phyloP scores from a whole-genome alignment of 2,113 vertebrate species.

The Strix aluco region DNA sequence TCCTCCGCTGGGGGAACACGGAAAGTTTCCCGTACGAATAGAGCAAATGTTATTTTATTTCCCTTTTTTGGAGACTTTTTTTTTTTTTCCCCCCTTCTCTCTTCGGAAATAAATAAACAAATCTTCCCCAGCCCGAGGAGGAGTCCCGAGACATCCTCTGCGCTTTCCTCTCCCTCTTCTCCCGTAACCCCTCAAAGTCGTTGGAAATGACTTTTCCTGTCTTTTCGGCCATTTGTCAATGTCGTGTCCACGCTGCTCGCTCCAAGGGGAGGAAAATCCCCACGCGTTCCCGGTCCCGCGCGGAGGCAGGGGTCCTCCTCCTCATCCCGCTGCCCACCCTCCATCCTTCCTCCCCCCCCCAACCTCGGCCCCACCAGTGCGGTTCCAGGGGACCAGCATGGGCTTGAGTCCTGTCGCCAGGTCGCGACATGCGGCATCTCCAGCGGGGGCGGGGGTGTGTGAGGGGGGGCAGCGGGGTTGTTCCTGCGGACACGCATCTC shows the following conservation, averaged over 20 bases:
- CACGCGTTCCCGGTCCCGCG: neutral
- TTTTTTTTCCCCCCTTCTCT: no score
- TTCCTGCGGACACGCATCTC: no score
- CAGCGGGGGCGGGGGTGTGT: neutral
- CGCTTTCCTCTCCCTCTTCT: slow-evolving; percentile 23
- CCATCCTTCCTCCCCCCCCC: no score
- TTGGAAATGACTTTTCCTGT: slow-evolving; percentile 80
- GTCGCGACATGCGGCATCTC: neutral
- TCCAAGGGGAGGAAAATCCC: slow-evolving; percentile 65
- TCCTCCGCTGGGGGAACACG: no score
- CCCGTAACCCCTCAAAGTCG: slow-evolving; percentile 67
- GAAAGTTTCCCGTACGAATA: neutral
- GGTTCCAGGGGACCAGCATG: neutral
- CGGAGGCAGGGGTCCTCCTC: neutral
- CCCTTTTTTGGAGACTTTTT: neutral
- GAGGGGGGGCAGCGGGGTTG: neutral
- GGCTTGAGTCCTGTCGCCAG: neutral
- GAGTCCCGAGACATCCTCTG: neutral
- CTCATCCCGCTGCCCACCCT: no score
- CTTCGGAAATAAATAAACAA: neutral
- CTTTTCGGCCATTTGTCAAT: slow-evolving; percentile 79
- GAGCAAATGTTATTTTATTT: neutral
- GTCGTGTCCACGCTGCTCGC: slow-evolving; percentile 69
- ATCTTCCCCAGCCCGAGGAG: neutral
- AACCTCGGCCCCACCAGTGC: neutral